Conservation (phyloP, 1,140 invertebrate genomes). For the Caenorhabditis tropicalis region DNA sequence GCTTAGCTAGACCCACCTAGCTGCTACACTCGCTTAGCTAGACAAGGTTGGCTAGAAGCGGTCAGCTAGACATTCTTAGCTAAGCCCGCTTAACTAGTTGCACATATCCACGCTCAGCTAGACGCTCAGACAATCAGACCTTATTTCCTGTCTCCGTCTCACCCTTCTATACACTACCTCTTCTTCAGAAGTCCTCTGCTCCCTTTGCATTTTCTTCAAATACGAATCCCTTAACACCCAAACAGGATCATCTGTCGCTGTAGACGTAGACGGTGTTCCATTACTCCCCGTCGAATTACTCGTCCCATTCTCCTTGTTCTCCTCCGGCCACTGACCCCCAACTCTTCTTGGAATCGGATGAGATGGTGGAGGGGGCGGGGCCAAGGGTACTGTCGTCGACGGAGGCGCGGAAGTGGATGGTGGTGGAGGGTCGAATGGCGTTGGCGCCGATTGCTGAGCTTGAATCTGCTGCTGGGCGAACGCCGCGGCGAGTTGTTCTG, state of each 20-base stretch:
- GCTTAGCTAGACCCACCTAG: too few relatives aligned
- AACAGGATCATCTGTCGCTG: constrained; percentile 60
- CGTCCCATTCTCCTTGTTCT: constrained; percentile 65
- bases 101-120: too few relatives aligned
- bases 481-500: constrained; percentile 10
- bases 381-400: neutral
- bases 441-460: neutral
- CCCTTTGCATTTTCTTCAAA: constrained; percentile 66
- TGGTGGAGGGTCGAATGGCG: constrained; percentile 42
- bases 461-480: constrained; percentile 31
- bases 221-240: constrained; percentile 70
- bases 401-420: neutral
- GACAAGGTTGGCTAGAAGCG: too few relatives aligned
- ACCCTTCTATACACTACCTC: neutral
- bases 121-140: too few relatives aligned
- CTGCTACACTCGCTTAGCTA: too few relatives aligned
- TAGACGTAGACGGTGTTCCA: neutral
- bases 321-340: constrained; percentile 47
- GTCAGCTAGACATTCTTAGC: too few relatives aligned
- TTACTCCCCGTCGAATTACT: neutral
- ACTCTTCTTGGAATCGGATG: constrained; percentile 43
- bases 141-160: too few relatives aligned
- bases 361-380: constrained; percentile 50
- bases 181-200: constrained; percentile 60
- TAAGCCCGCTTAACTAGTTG: too few relatives aligned